phyloP scores from a whole-genome alignment of 2,797 vertebrate species.

The Harpagifer antarcticus region DNA sequence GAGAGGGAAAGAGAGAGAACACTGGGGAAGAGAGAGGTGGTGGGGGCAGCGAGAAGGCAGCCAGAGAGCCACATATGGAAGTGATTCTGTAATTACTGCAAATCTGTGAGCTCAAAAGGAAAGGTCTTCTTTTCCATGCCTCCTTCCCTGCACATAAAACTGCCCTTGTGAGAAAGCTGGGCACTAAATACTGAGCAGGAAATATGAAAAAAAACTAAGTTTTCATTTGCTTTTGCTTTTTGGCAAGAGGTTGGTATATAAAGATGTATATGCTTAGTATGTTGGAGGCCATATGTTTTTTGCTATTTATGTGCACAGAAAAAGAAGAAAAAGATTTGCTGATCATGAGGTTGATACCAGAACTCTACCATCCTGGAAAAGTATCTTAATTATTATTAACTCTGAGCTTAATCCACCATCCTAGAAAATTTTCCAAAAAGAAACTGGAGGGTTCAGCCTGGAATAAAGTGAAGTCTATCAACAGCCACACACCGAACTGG shows the following conservation, averaged over 20 bases:
- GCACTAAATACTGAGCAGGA: slow-evolving; percentile 69
- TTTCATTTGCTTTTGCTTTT: slow-evolving; percentile 59
- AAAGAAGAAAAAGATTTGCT: background rate
- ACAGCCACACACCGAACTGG: slow-evolving; percentile 64
- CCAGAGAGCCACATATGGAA: slow-evolving; percentile 89
- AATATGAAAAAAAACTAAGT: slow-evolving; percentile 44
- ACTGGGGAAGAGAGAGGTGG: slow-evolving; percentile 71
- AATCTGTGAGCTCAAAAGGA: slow-evolving; percentile 89
- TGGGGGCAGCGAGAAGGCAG: slow-evolving; percentile 82
- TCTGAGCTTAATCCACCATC: slow-evolving; percentile 57
- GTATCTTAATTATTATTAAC: slow-evolving; percentile 54
- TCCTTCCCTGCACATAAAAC: slow-evolving; percentile 83
- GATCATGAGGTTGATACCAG: slow-evolving; percentile 50
- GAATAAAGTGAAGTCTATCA: slow-evolving; percentile 67
- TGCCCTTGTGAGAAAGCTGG: slow-evolving; percentile 81
- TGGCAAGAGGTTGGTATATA: slow-evolving; percentile 31
- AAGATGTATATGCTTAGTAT: slow-evolving; percentile 39
- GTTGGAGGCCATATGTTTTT: slow-evolving; percentile 32
- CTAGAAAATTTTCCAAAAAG: slow-evolving; percentile 58
- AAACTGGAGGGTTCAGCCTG: slow-evolving; percentile 50
- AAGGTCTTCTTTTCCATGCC: slow-evolving; percentile 86
- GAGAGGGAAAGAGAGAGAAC: slow-evolving; percentile 58
- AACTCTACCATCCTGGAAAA: slow-evolving; percentile 31
- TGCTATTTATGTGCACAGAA: slow-evolving; percentile 15
- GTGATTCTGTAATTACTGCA: slow-evolving; percentile 90